phyloP scores from a whole-genome alignment of 2,113 vertebrate genomes.

The Setophaga petechia region DNA sequence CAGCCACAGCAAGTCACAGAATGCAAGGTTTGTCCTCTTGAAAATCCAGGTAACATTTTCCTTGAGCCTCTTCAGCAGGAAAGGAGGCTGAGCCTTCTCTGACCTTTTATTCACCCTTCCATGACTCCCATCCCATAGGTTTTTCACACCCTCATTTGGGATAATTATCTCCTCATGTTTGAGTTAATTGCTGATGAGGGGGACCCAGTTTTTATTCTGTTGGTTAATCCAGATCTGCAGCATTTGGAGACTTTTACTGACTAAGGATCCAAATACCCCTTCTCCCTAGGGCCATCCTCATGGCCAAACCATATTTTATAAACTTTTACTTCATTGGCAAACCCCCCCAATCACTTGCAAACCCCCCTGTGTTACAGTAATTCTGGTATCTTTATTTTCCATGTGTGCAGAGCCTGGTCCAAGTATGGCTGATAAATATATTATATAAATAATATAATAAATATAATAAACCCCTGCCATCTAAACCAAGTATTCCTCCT shows the following conservation, averaged over 20 bases:
- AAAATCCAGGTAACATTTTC: accelerated
- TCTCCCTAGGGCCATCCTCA: too few relatives aligned
- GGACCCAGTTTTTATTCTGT: not conserved
- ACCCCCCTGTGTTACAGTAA: not conserved
- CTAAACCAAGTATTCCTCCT: not conserved
- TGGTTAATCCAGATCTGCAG: not conserved
- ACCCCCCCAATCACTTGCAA: not conserved
- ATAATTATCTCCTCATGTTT: not conserved
- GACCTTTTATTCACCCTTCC: not conserved
- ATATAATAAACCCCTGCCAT: not conserved
- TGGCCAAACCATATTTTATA: not conserved
- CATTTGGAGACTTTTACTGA: not conserved
- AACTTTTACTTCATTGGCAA: not conserved
- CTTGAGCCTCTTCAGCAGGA: accelerated
- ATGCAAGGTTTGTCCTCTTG: not conserved
- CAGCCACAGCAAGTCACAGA: accelerated
- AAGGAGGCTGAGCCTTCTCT: accelerated
- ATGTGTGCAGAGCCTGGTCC: not conserved
- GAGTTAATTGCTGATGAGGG: not conserved
- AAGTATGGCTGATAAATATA: not conserved
- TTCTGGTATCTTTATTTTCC: not conserved
- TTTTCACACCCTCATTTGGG: not conserved
- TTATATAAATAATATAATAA: not conserved
- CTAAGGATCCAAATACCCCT: not conserved
- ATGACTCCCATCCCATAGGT: not conserved